These are phyloP conservation scores for Chrysolina americana DNA, from an alignment of 2,888 invertebrate species.

Conservation along the genomic window DNA sequence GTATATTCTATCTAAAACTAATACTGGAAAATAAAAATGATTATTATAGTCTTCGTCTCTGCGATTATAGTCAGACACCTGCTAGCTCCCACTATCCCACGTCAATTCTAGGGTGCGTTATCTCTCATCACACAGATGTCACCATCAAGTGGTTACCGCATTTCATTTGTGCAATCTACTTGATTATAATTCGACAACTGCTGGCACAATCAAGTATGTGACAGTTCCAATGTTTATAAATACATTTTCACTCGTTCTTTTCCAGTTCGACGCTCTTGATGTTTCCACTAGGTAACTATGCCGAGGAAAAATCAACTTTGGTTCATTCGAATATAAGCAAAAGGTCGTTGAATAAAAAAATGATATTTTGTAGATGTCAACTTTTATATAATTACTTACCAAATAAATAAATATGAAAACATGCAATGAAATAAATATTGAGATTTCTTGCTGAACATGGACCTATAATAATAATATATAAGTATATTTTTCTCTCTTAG, in stretches of 20 bases:
- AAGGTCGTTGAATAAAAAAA: no score
- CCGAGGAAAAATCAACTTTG: not conserved
- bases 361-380: no score
- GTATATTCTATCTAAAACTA: no score
- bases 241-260: not conserved
- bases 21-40: not conserved
- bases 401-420: no score
- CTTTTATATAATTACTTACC: no score
- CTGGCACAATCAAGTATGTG: not conserved
- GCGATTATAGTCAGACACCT: conserved; percentile 16
- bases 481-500: no score
- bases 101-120: conserved; percentile 29
- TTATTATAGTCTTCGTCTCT: not conserved
- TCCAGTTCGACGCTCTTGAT: not conserved
- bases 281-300: not conserved
- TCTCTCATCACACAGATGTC: conserved; percentile 51
- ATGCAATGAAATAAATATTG: no score
- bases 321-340: not conserved
- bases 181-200: conserved; percentile 6
- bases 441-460: no score
- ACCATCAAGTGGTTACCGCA: conserved; percentile 33
- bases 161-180: conserved; percentile 20
- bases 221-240: conserved; percentile 7
- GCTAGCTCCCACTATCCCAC: conserved; percentile 23
- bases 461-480: no score